Percentiles rank a stretch among this genome's conserved stretches.
phyloP scores from a whole-genome alignment of 2,113 vertebrate species.

The Zapornia atra region DNA sequence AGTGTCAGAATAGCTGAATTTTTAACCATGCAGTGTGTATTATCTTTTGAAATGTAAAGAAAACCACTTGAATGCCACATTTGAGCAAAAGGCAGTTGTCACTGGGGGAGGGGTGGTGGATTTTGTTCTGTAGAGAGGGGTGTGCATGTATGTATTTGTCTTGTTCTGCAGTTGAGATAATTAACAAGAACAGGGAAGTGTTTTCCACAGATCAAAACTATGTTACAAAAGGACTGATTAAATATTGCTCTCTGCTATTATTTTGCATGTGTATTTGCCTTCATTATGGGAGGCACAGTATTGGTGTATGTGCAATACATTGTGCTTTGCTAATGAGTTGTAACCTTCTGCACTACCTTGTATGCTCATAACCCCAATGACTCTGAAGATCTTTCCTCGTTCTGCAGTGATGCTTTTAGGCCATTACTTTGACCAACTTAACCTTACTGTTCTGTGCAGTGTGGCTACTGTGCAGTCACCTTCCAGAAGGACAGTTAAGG shows the following conservation, averaged over 20 bases:
- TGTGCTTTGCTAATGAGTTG: not conserved
- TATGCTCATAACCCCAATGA: not conserved
- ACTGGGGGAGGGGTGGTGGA: not conserved
- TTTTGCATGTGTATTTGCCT: not conserved
- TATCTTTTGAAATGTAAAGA: constrained; percentile 39
- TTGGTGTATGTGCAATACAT: not conserved
- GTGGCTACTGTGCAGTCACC: not conserved
- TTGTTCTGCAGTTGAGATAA: constrained; percentile 12
- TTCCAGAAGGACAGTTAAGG: constrained; percentile 10
- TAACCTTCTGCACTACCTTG: not conserved
- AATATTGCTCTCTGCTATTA: not conserved
- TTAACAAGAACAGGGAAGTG: not conserved
- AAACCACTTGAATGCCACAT: constrained; percentile 12
- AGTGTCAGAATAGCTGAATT: constrained; percentile 23
- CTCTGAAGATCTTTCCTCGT: not conserved
- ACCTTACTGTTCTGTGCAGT: not conserved
- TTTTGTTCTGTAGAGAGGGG: not conserved
- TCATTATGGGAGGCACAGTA: not conserved
- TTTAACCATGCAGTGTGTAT: not conserved
- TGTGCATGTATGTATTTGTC: not conserved
- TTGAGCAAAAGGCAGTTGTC: not conserved
- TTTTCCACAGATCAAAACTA: not conserved
- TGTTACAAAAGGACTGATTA: not conserved
- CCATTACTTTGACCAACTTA: not conserved
- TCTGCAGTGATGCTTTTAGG: not conserved